phyloP scores from a whole-genome alignment of 2,888 invertebrate species.

The Eurytoma adleriae region DNA sequence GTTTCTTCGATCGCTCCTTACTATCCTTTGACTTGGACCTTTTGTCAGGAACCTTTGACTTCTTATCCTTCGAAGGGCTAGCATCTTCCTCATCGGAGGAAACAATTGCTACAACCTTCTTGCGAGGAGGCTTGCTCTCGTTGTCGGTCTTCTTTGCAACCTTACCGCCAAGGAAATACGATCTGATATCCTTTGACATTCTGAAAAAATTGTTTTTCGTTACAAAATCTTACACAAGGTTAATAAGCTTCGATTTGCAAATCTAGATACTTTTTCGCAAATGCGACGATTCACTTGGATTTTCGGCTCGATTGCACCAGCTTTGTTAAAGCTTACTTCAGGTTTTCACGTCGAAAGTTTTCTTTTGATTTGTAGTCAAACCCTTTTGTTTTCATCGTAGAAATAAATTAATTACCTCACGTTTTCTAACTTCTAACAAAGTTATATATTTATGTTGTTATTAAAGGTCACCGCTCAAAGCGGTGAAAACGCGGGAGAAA shows the following conservation, averaged over 20 bases:
- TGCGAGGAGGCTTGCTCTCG: slow-evolving; percentile 14
- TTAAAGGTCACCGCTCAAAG: not conserved
- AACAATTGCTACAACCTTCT: slow-evolving; percentile 1
- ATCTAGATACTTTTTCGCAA: not conserved
- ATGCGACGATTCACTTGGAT: too few relatives aligned
- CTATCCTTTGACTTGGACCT: slow-evolving; percentile 6
- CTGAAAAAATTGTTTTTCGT: not conserved
- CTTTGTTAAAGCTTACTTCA: not conserved
- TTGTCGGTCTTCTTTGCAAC: not conserved
- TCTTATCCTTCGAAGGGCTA: not conserved
- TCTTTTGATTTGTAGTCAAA: not conserved
- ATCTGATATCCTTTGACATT: slow-evolving; percentile 51
- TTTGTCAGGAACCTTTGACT: not conserved
- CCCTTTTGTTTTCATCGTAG: not conserved
- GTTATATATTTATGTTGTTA: too few relatives aligned
- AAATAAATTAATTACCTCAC: not conserved
- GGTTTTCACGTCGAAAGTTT: not conserved
- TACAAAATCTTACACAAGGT: not conserved
- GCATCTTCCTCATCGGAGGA: slow-evolving; percentile 39
- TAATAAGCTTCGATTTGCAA: not conserved
- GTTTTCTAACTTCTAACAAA: not conserved
- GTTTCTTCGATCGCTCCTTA: slow-evolving; percentile 67
- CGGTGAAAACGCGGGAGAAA: slow-evolving; percentile 6
- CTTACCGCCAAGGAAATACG: slow-evolving; percentile 19
- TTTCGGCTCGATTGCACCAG: not conserved